Base-by-base conservation (phyloP, 2,888 invertebrate genomes). In the Branchipolynoe longqiensis region DNA sequence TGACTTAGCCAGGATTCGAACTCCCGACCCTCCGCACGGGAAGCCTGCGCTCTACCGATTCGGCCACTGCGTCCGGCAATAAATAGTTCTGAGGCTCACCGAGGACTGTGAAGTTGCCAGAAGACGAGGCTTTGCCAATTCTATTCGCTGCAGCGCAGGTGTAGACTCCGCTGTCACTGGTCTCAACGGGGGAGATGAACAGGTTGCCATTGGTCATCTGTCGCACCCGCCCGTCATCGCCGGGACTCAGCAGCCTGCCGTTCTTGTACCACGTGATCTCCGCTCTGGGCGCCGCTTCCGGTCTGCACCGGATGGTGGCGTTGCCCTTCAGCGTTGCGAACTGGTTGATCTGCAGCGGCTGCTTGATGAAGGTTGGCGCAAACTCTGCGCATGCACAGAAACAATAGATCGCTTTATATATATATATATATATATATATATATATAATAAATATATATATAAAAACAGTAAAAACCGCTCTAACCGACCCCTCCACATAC, bases 241-340 rank as follows among this genome's bases (percentile, higher is more conserved):
- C 87, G 0, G 88, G 83, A 2, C 87, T 86, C n/a, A 85, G 38
- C 84, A 84, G 56, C 85, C 56, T 84, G 3, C 96, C 96, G 94
- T 98, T 97, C 92, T 97, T 97, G 90, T 96, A 97, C 98, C 98
- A 99, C 56, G 96, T 95, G 92, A 78, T 69, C 8, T 69, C 38
- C 12, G 92, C 91, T 38, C 95, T 95, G 0, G 99, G 98, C 0
- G 98, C 98, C 6, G 98, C 98, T 94, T 99, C 99, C 0, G 98
- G 98, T 92, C 96, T 96, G 92, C 99, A 99, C 8, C 88, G 73
- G 83, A 99, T 96, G 0, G 98, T 98, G 0, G 97, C 96, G 93
- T 98, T 98, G 22, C 98, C 98, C 18, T 97, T 97, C 92, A 97
- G 96, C 0, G 97, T 97, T 0, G 98, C 98, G 93, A 97, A 98